Percentiles rank a stretch among this genome's conserved stretches.
These are phyloP conservation scores for Drosophila mimetica DNA, from an alignment of 2,888 invertebrate genomes.

Conservation along the genomic window DNA sequence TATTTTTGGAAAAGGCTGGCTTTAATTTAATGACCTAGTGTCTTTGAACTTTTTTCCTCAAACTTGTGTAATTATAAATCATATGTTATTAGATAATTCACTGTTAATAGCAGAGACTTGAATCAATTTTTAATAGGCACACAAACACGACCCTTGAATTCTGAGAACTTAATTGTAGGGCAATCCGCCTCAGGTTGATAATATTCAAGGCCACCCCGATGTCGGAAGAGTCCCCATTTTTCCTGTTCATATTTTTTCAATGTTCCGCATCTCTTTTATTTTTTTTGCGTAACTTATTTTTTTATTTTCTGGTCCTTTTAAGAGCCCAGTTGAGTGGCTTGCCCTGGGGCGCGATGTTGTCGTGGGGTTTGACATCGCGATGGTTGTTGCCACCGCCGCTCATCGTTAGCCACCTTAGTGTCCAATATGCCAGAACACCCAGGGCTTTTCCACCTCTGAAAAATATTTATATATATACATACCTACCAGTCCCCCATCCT, in stretches of 20 bases:
- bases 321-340: slow-evolving; percentile 40
- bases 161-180: slow-evolving; percentile 8
- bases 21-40: no score
- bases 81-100: slow-evolving; percentile 3
- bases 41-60: neutral
- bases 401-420: slow-evolving; percentile 39
- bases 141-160: slow-evolving; percentile 3
- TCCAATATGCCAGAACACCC: slow-evolving; percentile 60
- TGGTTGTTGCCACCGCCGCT: slow-evolving; percentile 40
- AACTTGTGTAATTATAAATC: no score
- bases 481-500: neutral
- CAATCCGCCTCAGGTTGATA: neutral
- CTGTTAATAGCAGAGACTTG: slow-evolving; percentile 4
- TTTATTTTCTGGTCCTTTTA: slow-evolving; percentile 20
- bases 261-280: slow-evolving; percentile 24
- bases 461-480: neutral
- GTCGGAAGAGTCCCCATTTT: neutral
- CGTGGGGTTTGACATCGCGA: slow-evolving; percentile 63
- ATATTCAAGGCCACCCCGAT: slow-evolving; percentile 10
- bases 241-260: slow-evolving; percentile 31
- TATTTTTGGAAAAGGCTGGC: no score
- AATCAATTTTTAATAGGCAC: neutral
- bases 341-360: slow-evolving; percentile 68
- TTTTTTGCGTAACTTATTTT: slow-evolving; percentile 14
- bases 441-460: slow-evolving; percentile 41